Percentiles rank a stretch among this genome's conserved stretches.
phyloP scores from a whole-genome alignment of 2,888 invertebrate species.

The Heliconius hortense region DNA sequence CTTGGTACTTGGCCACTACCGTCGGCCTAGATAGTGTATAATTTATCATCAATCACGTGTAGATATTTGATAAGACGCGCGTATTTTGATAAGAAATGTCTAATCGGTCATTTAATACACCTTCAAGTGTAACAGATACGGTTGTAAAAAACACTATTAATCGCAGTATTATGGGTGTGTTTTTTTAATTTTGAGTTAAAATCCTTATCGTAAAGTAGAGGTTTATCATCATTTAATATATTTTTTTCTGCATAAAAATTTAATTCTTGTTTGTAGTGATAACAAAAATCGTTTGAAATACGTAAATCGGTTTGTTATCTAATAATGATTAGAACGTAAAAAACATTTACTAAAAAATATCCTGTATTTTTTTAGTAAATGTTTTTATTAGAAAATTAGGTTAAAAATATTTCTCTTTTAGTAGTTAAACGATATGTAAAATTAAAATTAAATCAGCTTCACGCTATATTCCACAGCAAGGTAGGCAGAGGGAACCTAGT shows the following conservation, averaged over 20 bases:
- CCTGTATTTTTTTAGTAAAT: no score
- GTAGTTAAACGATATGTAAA: no score
- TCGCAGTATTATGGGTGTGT: background rate
- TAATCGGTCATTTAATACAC: slow-evolving; percentile 1
- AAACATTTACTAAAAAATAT: no score
- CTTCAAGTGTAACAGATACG: background rate
- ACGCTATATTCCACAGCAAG: no score
- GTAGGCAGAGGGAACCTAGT: no score
- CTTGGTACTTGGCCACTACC: no score
- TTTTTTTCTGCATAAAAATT: background rate
- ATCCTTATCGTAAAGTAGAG: background rate
- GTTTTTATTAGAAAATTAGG: no score
- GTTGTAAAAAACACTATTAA: background rate
- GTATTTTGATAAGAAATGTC: background rate
- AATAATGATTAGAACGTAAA: background rate
- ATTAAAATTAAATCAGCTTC: no score
- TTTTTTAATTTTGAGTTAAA: background rate
- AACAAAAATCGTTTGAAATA: background rate
- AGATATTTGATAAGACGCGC: background rate
- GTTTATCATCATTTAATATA: background rate
- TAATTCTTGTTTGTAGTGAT: background rate
- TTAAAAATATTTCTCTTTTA: no score
- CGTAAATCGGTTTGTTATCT: background rate
- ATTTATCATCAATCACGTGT: background rate
- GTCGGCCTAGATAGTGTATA: background rate